A percentile compares a stretch with the other conserved stretches of the same genome.
Evolutionary conservation across 2,888 invertebrate species (phyloP).

Genomic region (Brachyptera putata): DNA sequence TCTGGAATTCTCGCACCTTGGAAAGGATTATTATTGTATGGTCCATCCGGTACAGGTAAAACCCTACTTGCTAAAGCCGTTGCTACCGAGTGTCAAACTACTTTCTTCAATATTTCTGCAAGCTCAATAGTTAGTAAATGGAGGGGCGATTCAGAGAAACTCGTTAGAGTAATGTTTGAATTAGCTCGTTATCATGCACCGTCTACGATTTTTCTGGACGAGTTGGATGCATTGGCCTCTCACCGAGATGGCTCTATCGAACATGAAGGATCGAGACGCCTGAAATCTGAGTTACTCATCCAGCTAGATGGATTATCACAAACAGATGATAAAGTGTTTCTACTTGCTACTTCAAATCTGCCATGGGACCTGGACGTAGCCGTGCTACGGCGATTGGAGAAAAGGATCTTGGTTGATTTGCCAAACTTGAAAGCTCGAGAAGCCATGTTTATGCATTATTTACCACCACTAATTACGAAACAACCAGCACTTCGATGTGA

Average conservation of each 20-base stretch:
- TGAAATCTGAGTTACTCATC: constrained; percentile 83
- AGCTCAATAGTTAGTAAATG: constrained; percentile 91
- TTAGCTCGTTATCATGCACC: constrained; percentile 81
- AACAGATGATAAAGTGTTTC: constrained; percentile 62
- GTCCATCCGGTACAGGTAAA: constrained; percentile 83
- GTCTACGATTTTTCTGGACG: constrained; percentile 89
- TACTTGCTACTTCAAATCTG: constrained; percentile 84
- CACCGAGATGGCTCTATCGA: constrained; percentile 55
- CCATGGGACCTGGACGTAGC: constrained; percentile 64
- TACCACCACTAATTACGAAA: constrained; percentile 48
- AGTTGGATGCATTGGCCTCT: constrained; percentile 81
- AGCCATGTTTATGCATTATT: constrained; percentile 61
- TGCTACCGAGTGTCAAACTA: constrained; percentile 70
- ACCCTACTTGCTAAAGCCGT: constrained; percentile 86
- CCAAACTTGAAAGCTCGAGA: constrained; percentile 65
- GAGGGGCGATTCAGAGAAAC: constrained; percentile 94
- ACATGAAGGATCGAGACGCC: constrained; percentile 81
- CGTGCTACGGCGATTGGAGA: constrained; percentile 63
- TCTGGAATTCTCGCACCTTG: constrained; percentile 69
- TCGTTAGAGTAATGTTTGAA: constrained; percentile 83
- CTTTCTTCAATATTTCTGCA: constrained; percentile 88
- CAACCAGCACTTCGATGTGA: constrained; percentile 47
- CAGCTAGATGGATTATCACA: constrained; percentile 75
- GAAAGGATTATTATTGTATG: constrained; percentile 74
- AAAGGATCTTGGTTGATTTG: constrained; percentile 74